phyloP scores from a whole-genome alignment of 2,888 invertebrate species.

The Euplagia quadripunctaria region DNA sequence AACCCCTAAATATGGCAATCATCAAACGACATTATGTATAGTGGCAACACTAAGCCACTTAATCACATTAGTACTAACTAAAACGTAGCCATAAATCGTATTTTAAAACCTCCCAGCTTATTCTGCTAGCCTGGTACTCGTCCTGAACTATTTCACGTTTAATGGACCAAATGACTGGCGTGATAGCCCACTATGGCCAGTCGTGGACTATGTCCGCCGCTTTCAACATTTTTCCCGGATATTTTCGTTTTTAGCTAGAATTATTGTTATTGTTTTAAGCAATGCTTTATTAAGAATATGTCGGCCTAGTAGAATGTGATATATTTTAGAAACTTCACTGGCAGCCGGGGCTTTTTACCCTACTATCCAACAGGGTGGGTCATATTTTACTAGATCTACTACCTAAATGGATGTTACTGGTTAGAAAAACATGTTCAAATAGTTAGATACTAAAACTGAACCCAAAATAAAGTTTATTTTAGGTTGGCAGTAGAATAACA shows the following conservation, averaged over 20 bases:
- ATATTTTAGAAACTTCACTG: neutral
- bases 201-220: constrained; percentile 69
- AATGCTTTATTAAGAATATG: constrained; percentile 44
- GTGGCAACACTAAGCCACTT: constrained; percentile 19
- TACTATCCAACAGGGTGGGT: too few species aligned
- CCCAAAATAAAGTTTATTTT: too few species aligned
- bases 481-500: too few species aligned
- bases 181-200: constrained; percentile 74
- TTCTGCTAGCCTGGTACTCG: constrained; percentile 51
- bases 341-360: too few species aligned
- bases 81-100: constrained; percentile 67
- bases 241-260: constrained; percentile 75
- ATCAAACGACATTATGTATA: neutral
- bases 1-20: neutral
- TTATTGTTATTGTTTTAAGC: constrained; percentile 74
- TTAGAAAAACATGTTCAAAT: too few species aligned
- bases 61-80: constrained; percentile 41
- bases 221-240: constrained; percentile 77
- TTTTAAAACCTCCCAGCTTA: constrained; percentile 66
- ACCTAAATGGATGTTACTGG: too few species aligned
- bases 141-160: constrained; percentile 81
- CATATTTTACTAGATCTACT: too few species aligned
- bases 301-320: constrained; percentile 32
- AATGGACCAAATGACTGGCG: constrained; percentile 82
- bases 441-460: too few species aligned